phyloP scores from a whole-genome alignment of 2,113 vertebrate species.

The Microcebus ravelobensis region DNA sequence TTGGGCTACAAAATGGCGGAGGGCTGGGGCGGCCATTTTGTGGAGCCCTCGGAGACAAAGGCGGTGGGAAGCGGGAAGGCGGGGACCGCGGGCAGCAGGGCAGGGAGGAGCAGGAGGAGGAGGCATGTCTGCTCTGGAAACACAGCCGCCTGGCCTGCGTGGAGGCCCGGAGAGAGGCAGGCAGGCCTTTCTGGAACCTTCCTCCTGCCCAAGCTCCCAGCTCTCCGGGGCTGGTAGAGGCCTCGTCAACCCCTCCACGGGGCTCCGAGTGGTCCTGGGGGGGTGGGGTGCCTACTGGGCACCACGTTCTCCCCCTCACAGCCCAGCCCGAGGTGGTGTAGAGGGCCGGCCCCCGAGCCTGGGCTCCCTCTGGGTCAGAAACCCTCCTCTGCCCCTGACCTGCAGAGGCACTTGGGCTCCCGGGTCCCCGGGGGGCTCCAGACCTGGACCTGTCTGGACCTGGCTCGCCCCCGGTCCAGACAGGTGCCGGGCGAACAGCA shows the following conservation, averaged over 20 bases:
- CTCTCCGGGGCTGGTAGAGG: accelerated
- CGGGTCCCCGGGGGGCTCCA: too few species aligned
- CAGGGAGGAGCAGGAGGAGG: neutral
- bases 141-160: accelerated
- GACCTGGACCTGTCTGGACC: neutral
- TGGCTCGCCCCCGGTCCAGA: accelerated
- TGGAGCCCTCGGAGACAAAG: neutral
- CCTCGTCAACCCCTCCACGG: accelerated
- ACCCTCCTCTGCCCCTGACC: neutral
- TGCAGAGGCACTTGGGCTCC: too few species aligned
- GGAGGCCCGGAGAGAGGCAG: neutral
- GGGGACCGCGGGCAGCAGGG: neutral
- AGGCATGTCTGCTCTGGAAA: accelerated
- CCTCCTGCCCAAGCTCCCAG: neutral
- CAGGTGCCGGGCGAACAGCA: neutral
- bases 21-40: slow-evolving; percentile 56
- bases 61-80: neutral
- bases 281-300: accelerated
- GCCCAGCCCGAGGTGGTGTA: accelerated
- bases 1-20: slow-evolving; percentile 55
- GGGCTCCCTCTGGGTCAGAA: neutral
- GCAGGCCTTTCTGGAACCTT: neutral
- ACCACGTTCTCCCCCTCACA: accelerated
- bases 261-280: accelerated
- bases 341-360: neutral